phyloP scores from a whole-genome alignment of 2,113 vertebrate species.

The Stegostoma tigrinum region DNA sequence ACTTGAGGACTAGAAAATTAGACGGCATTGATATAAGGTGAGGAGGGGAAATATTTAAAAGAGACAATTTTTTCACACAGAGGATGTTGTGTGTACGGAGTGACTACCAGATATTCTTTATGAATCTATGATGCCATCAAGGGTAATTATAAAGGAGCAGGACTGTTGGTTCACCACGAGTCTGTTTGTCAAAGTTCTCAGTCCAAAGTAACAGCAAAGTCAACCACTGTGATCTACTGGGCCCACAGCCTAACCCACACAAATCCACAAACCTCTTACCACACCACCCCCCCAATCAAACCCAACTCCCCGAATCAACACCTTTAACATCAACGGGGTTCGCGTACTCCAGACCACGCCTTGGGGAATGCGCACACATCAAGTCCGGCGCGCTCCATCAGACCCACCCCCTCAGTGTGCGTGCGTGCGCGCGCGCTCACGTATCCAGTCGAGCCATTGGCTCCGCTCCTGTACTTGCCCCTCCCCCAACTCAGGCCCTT shows the following conservation, averaged over 20 bases:
- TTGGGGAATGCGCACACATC: no score
- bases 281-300: no score
- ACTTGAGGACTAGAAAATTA: not conserved
- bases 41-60: no score
- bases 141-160: not conserved
- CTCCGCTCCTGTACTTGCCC: not conserved
- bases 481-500: not conserved
- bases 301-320: no score
- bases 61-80: no score
- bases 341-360: not conserved
- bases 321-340: no score
- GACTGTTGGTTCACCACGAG: not conserved
- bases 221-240: not conserved
- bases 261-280: fast-evolving
- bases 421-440: fast-evolving
- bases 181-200: not conserved
- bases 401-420: not conserved
- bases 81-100: no score
- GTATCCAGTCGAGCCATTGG: fast-evolving
- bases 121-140: no score
- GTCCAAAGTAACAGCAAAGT: not conserved
- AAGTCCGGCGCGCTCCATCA: not conserved
- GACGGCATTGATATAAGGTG: no score
- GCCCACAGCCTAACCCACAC: not conserved
- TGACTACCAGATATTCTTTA: no score